Conservation (phyloP, 2,113 vertebrate species). For the Hemiscyllium ocellatum region DNA sequence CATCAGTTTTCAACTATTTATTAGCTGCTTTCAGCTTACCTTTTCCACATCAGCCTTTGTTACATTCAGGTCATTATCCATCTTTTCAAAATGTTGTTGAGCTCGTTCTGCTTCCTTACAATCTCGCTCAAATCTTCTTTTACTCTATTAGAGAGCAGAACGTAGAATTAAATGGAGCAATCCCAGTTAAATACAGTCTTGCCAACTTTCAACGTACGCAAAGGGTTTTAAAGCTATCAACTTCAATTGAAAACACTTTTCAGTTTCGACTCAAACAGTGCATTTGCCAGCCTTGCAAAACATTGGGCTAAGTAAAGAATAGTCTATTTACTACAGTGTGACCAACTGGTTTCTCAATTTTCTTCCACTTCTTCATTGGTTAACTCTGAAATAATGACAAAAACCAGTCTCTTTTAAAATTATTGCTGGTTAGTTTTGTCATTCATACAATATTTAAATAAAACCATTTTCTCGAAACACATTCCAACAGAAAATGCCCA, state of each 20-base stretch:
- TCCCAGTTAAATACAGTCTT: background rate
- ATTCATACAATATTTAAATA: too few relatives aligned
- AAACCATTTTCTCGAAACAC: too few relatives aligned
- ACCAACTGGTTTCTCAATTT: background rate
- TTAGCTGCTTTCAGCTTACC: constrained; percentile 55
- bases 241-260: background rate
- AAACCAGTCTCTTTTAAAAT: too few relatives aligned
- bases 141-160: constrained; percentile 59
- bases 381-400: background rate
- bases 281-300: background rate
- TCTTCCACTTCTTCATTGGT: background rate
- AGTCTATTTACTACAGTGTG: background rate
- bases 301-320: too few relatives aligned
- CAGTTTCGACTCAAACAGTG: background rate
- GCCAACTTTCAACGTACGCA: background rate
- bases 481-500: too few relatives aligned
- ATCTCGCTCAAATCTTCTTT: constrained; percentile 83
- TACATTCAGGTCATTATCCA: constrained; percentile 97
- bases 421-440: too few relatives aligned
- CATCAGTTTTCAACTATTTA: background rate
- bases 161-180: background rate
- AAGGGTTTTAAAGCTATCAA: background rate
- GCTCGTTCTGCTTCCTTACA: constrained; percentile 92
- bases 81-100: constrained; percentile 91
- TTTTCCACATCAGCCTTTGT: constrained; percentile 98